Conservation (phyloP, 2,797 vertebrate genomes). For the Sebastes iracundus region DNA sequence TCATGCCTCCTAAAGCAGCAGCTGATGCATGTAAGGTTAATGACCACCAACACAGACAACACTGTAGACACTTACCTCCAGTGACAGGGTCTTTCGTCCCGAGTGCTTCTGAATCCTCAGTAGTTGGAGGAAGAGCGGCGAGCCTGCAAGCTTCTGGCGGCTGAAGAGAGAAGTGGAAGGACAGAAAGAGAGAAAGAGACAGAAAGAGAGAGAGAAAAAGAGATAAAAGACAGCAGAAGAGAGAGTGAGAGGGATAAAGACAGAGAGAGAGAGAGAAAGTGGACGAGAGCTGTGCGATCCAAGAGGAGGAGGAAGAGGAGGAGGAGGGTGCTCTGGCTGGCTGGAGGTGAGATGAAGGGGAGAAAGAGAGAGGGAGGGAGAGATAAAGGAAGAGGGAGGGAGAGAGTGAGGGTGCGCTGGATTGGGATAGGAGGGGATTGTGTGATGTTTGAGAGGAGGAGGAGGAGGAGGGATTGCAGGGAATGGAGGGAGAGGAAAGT, state of each 20-base stretch:
- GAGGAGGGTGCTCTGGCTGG: constrained; percentile 70
- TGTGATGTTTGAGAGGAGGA: constrained; percentile 64
- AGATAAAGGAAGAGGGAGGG: constrained; percentile 66
- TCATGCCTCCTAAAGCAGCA: constrained; percentile 16
- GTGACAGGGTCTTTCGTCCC: constrained; percentile 68
- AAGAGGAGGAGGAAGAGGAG: constrained; percentile 62
- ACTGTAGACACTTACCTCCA: constrained; percentile 56
- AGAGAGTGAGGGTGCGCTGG: constrained; percentile 57
- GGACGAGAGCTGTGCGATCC: constrained; percentile 55
- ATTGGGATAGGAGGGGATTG: constrained; percentile 74
- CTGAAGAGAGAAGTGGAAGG: constrained; percentile 59
- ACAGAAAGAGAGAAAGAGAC: constrained; percentile 47
- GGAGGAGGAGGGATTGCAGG: constrained; percentile 57
- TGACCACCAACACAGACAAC: neutral
- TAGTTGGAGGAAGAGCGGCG: constrained; percentile 44
- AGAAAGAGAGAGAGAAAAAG: constrained; percentile 20
- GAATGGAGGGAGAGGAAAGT: constrained; percentile 49
- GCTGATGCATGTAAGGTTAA: constrained; percentile 3
- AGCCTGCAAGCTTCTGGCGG: constrained; percentile 64
- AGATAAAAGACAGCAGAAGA: constrained; percentile 31
- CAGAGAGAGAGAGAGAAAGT: constrained; percentile 54
- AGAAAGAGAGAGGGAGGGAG: constrained; percentile 74
- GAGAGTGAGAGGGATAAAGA: constrained; percentile 33
- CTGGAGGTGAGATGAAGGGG: constrained; percentile 86
- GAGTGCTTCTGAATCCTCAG: constrained; percentile 65